Conservation (phyloP, 2,113 vertebrate species). For the Formicarius rufipectus region DNA sequence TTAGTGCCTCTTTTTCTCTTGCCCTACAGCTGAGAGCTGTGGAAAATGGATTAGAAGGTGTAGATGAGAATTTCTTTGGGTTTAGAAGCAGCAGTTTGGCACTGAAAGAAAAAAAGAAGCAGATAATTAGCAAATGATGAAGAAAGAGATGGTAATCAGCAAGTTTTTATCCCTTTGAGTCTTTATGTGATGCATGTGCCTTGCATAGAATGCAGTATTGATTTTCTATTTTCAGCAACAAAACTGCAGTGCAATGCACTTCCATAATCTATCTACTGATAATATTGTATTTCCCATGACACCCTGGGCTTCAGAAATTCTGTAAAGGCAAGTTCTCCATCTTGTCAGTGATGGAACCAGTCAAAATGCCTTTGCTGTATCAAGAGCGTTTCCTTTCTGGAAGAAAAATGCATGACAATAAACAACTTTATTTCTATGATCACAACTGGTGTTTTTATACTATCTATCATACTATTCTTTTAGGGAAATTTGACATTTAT, state of each 20-base stretch:
- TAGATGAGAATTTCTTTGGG: neutral
- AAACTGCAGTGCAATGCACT: neutral
- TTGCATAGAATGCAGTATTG: neutral
- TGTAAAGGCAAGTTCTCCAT: neutral
- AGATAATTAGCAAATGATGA: neutral
- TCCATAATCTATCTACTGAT: neutral
- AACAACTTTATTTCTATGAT: neutral
- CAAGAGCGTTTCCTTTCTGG: neutral
- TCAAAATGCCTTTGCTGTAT: neutral
- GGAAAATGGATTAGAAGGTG: neutral
- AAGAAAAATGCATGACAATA: neutral
- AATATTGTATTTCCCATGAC: neutral
- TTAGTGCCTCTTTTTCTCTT: neutral
- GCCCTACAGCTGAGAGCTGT: neutral
- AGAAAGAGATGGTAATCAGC: neutral
- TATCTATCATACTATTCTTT: neutral
- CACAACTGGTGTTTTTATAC: neutral
- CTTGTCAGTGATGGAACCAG: neutral
- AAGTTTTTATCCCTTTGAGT: neutral
- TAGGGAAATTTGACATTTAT: neutral
- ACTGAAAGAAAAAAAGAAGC: neutral
- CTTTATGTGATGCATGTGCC: neutral
- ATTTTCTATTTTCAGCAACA: neutral
- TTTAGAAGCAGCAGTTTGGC: neutral
- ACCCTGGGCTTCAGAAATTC: neutral